These are phyloP conservation scores for Sakesphorus luctuosus DNA, from an alignment of 2,113 vertebrate species.

Conservation along the genomic window DNA sequence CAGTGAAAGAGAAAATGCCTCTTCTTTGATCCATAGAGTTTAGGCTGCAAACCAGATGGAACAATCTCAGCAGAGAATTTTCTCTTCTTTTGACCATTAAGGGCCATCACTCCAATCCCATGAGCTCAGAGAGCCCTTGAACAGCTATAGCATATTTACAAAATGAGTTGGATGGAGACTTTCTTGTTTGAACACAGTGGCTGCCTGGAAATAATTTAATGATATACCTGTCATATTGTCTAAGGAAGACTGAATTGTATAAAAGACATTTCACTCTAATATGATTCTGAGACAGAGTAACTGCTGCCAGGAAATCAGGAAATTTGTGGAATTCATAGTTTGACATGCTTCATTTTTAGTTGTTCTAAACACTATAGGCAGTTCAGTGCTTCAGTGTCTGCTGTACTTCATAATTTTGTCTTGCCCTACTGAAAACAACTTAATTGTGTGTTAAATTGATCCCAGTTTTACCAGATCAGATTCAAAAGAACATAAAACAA, in stretches of 20 bases:
- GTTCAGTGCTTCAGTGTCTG: neutral
- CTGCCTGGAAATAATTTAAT: conserved; percentile 4
- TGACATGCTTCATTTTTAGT: neutral
- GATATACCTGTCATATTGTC: neutral
- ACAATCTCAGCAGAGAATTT: conserved; percentile 43
- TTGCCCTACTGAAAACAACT: conserved; percentile 1
- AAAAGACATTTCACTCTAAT: conserved; percentile 5
- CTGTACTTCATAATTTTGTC: neutral
- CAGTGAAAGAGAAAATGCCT: conserved; percentile 33
- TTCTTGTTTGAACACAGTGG: conserved; percentile 16
- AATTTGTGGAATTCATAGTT: neutral
- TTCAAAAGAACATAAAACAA: conserved; percentile 37
- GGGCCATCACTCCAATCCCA: conserved; percentile 18
- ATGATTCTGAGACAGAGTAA: neutral
- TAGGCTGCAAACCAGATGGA: conserved; percentile 59
- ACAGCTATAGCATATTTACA: conserved; percentile 27
- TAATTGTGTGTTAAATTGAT: conserved; percentile 18
- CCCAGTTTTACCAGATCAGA: neutral
- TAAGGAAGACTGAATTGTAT: neutral
- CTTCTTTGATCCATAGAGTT: conserved; percentile 37
- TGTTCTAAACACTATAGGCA: neutral
- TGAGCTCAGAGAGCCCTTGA: conserved; percentile 26
- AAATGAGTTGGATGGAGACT: conserved; percentile 12
- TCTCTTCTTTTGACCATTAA: conserved; percentile 29
- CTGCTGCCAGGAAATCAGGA: neutral